A percentile compares a stretch with the other conserved stretches of the same genome.
Evolutionary conservation across 1,140 invertebrate genomes (phyloP).

Genomic region (Calliopsis andreniformis): DNA sequence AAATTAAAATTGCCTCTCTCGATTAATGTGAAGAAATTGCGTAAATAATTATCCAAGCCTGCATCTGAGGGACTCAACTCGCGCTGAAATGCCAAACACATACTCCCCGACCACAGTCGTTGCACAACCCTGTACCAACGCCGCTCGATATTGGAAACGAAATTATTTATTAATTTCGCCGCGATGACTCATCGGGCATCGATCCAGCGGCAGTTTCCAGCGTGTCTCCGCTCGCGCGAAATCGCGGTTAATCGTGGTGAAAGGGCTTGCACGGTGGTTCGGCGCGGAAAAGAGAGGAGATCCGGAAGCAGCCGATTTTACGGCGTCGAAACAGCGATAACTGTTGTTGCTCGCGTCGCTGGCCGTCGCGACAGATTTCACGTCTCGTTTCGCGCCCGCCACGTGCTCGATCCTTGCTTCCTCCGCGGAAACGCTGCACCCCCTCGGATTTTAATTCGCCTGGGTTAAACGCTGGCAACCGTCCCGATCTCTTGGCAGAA

Average conservation of each 20-base stretch:
- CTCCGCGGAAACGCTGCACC: background rate
- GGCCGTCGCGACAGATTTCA: slow-evolving; percentile 38
- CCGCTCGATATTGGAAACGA: background rate
- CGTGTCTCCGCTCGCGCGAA: background rate
- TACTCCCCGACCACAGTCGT: no score
- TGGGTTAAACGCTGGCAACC: slow-evolving; percentile 49
- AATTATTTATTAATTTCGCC: background rate
- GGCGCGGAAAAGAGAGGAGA: background rate
- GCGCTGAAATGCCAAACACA: no score
- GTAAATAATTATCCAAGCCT: no score
- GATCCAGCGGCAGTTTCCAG: slow-evolving; percentile 2
- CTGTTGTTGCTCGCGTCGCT: background rate
- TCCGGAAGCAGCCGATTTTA: slow-evolving; percentile 6
- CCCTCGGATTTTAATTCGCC: slow-evolving; percentile 51
- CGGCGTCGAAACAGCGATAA: background rate
- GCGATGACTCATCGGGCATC: slow-evolving; percentile 26
- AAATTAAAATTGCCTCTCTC: no score
- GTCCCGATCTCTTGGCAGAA: slow-evolving; percentile 34
- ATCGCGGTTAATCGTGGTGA: slow-evolving; percentile 14
- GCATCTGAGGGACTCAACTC: no score
- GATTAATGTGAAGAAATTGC: no score
- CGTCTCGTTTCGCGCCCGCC: slow-evolving; percentile 45
- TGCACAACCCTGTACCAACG: background rate
- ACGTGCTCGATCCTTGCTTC: slow-evolving; percentile 10
- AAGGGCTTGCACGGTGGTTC: background rate